Percentiles rank a stretch among this genome's conserved stretches.
phyloP scores from a whole-genome alignment of 2,797 vertebrate species.

The Spizella passerina region DNA sequence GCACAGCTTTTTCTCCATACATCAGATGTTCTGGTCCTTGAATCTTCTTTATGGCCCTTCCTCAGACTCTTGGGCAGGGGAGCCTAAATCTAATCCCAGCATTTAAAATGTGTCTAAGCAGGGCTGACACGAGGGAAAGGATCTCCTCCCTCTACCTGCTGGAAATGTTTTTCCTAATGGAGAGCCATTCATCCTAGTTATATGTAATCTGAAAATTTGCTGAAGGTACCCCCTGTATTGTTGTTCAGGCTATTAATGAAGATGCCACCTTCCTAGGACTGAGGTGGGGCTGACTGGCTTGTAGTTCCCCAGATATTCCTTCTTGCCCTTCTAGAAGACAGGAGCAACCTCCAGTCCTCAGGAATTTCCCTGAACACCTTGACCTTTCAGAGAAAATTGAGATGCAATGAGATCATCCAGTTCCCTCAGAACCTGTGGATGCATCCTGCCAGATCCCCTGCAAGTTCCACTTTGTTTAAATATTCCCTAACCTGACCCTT shows the following conservation, averaged over 20 bases:
- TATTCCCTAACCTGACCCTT: neutral
- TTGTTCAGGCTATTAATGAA: neutral
- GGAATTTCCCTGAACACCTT: neutral
- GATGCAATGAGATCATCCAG: neutral
- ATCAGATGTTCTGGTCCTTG: neutral
- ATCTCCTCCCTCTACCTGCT: neutral
- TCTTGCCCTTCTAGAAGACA: neutral
- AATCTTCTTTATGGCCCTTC: neutral
- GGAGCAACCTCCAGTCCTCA: neutral
- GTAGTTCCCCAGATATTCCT: neutral
- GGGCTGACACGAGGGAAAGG: neutral
- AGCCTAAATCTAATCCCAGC: neutral
- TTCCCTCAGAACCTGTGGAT: neutral
- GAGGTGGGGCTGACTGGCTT: neutral
- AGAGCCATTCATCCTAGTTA: neutral
- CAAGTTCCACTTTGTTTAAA: neutral
- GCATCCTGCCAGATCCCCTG: neutral
- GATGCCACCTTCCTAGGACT: neutral
- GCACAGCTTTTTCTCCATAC: neutral
- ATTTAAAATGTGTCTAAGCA: neutral
- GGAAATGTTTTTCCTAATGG: fast-evolving
- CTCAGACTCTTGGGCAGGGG: neutral
- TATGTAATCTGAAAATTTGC: neutral
- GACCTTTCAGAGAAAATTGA: neutral
- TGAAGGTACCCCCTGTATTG: neutral